Conservation (phyloP, 2,888 invertebrate genomes). For the Bugulina stolonifera region DNA sequence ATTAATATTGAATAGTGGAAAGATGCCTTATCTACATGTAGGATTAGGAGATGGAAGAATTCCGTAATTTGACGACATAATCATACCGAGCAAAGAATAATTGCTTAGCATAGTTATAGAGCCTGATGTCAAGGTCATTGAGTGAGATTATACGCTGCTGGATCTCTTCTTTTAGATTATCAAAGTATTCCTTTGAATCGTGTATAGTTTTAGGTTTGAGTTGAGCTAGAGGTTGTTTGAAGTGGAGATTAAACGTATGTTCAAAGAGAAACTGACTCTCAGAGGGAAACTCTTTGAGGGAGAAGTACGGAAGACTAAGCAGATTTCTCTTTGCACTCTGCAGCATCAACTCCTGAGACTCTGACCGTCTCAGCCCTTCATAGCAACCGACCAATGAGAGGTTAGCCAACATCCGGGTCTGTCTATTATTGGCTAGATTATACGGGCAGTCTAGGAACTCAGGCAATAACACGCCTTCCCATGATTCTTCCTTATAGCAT, state of each 20-base stretch:
- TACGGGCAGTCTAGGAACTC: slow-evolving; percentile 85
- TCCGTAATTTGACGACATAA: background rate
- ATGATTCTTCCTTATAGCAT: slow-evolving; percentile 59
- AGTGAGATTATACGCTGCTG: slow-evolving; percentile 85
- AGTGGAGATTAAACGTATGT: slow-evolving; percentile 42
- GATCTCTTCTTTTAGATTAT: slow-evolving; percentile 52
- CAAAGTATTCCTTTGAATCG: slow-evolving; percentile 7
- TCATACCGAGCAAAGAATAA: slow-evolving; percentile 59
- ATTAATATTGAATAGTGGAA: no score
- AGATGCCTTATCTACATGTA: no score
- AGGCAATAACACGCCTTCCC: slow-evolving; percentile 74
- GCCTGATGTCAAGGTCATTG: slow-evolving; percentile 74
- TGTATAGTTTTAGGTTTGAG: slow-evolving; percentile 12
- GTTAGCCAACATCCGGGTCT: slow-evolving; percentile 96
- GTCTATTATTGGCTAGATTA: slow-evolving; percentile 91
- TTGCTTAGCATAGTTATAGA: slow-evolving; percentile 86
- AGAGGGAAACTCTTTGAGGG: slow-evolving; percentile 88
- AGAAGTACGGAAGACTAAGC: slow-evolving; percentile 87
- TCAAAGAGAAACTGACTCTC: slow-evolving; percentile 52
- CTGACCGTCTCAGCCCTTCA: slow-evolving; percentile 57
- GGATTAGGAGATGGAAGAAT: no score
- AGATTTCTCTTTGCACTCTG: slow-evolving; percentile 93
- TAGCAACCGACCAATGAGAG: slow-evolving; percentile 91
- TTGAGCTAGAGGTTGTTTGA: slow-evolving; percentile 56
- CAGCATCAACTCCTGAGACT: slow-evolving; percentile 64